Base-by-base conservation (phyloP, 2,888 invertebrate genomes). In the Drosophila bunnanda region DNA sequence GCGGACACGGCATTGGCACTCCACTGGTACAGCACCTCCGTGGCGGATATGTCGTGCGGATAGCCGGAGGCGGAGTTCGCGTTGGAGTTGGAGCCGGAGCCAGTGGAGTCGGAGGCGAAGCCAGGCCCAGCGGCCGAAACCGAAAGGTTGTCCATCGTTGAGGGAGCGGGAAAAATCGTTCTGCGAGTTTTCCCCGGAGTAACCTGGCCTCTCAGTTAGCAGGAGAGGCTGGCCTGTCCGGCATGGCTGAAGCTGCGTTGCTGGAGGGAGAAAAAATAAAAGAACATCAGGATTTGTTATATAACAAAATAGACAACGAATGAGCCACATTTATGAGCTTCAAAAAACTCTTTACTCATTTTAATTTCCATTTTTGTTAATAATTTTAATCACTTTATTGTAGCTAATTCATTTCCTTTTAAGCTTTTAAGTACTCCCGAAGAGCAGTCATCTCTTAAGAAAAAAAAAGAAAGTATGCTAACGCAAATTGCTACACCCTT, bases 21-120 rank as follows among this genome's bases (percentile, higher is more conserved):
- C 76, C 81, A 77, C 58, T 80, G 85, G 58, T 80, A 78, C 32
- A 85, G 73, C 58, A 82, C 76, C 44, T 78, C 75, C 66, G 78
- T 52, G 9, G 74, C 65, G 54, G 76, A 48, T 13, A 71, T 58
- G 46, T 77, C 86, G 32, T 78, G 64, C 2, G 79, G 56, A 30
- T 69, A 72, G 28, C 32, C 50, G 6, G 32, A 15, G 20, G 20
- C 8, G 9, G 50, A 2, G n/a, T 0, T 25, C 25, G 44, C 22
- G 8, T 10, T 13, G 20, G n/a, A 34, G 13, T 10, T 32, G 34
- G 34, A 39, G 25, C 25, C 4, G 25, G 25, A 25, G 20, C 41
- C 43, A 3, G n/a, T n/a, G 48, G 68, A 15, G 22, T 62, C 54
- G 22, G 56, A 43, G 46, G 79, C 64, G 5, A 60, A 76, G 15